Evolutionary conservation across 2,113 vertebrate species (phyloP), one percentile per base, ranked within the genome.

Genomic region (Scomber colias): DNA sequence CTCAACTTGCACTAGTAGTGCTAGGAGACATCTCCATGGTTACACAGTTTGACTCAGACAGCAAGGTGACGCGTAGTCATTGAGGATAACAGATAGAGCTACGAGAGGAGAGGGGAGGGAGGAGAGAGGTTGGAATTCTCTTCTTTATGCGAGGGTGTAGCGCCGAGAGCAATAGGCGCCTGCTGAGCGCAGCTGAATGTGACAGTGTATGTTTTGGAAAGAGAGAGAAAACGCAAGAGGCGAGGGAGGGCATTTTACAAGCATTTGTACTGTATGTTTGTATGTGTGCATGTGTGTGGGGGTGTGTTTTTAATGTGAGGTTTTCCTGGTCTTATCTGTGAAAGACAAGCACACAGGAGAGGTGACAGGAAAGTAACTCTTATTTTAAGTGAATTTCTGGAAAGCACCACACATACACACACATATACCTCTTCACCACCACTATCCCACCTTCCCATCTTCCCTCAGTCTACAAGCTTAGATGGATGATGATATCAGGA

Each of bases 1-100:
- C 75, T 82, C 54, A 0, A 71, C 87, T 66, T 75, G 65, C 57
- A 5, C 53, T 77, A 31, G 77, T 45, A 68, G 70, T 63, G 70
- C 87, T 67, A 49, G 54, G 71, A 87, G 75, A 79, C 55, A 66
- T 90, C 81, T 48, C 91, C 90, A 86, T 92, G 90, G 92, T 91
- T 87, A 92, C 90, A 27, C 64, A 72, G 77, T 89, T 87, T 90
- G 90, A 91, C 74, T 91, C 82, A 83, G 81, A 80, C 75, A 75
- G 84, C 53, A 87, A 83, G 87, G 83, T 90, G 86, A 90, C 19
- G 67, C 7, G 57, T 75, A 85, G 84, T 89, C 86, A 90, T 82
- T 82, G 87, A 90, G 76, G 68, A 88, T 63, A 89, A 87, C 84
- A 85, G 55, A 85, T 63, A 75, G 72, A 77, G 69, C 59, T 76